Evolutionary conservation across 2,113 vertebrate genomes (phyloP), one percentile per base, ranked within the genome.

Genomic region (Chaenocephalus aceratus): DNA sequence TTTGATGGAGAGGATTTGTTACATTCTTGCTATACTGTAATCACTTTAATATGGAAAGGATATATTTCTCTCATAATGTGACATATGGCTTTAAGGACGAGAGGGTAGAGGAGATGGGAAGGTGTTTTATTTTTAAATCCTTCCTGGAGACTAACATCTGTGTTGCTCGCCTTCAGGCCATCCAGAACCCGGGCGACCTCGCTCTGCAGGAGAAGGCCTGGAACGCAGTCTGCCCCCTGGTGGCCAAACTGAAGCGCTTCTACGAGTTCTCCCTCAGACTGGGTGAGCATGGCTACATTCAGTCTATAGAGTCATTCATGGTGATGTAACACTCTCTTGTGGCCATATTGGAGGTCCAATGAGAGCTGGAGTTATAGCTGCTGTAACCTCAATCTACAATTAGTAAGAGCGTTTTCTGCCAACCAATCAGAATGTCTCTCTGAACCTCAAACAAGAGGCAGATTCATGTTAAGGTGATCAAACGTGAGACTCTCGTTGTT

Each of bases 261-360:
- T 98, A 98, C 0, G 97, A 98, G 94, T 98, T 98, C 83, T 98
- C 97, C 11, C 95, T 98, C 30, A 87, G 97, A 70, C 92, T 98
- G 88, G 97, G 97, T 98, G 91, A 96, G 95, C 75, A 1, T 0
- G 14, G n/a, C 61, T 23, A 51, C 12, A 41, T 56, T 21, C 15
- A 48, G 6, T 36, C 9, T 14, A 12, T 1, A 67, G 13, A 65
- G 54, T 10, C 0, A 64, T 52, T 73, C 54, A 49, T 49, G 62
- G 48, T 60, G 69, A 59, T 54, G 68, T 58, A 68, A 48, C 65
- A 21, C 63, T 67, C 21, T 72, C 41, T 58, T 41, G 51, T 45
- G 48, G 69, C 26, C 59, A 71, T 70, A 5, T 9, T 63, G 15
- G 21, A 58, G 4, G 4, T 67, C 53, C 4, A 56, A 41, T 30